phyloP scores from a whole-genome alignment of 2,113 vertebrate species.

The Calyptomena viridis region DNA sequence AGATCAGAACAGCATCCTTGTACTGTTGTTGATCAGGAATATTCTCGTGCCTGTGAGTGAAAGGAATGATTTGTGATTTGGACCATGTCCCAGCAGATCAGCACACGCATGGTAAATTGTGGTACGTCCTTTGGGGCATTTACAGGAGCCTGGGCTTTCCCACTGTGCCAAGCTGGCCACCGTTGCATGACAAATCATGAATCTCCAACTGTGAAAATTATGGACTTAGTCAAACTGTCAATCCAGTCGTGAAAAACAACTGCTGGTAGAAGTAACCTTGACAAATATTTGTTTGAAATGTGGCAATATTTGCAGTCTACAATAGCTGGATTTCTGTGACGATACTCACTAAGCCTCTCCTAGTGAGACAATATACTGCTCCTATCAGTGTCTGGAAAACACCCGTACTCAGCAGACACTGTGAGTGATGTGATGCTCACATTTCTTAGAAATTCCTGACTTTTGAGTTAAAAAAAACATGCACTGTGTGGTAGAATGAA shows the following conservation, averaged over 20 bases:
- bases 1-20: rapidly evolving
- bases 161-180: slow-evolving; percentile 52
- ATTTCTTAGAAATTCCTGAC: not conserved
- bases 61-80: slow-evolving; percentile 19
- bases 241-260: slow-evolving; percentile 69
- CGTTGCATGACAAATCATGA: slow-evolving; percentile 69
- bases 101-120: slow-evolving; percentile 52
- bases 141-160: slow-evolving; percentile 39
- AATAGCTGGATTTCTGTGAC: slow-evolving; percentile 25
- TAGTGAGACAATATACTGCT: not conserved
- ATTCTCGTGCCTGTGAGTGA: not conserved
- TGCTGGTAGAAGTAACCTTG: slow-evolving; percentile 63
- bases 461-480: not conserved
- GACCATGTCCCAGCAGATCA: slow-evolving; percentile 36
- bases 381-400: not conserved
- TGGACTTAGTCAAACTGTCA: slow-evolving; percentile 67
- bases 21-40: not conserved
- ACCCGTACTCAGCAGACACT: not conserved
- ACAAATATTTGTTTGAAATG: slow-evolving; percentile 62
- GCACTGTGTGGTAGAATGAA: not conserved
- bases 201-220: slow-evolving; percentile 78
- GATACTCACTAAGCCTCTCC: not conserved
- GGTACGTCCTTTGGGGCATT: slow-evolving; percentile 46
- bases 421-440: not conserved
- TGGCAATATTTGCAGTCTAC: slow-evolving; percentile 54